Percentiles rank a stretch among this genome's conserved stretches.
Conservation (phyloP, 2,113 vertebrate genomes). For the Pollachius pollachius region DNA sequence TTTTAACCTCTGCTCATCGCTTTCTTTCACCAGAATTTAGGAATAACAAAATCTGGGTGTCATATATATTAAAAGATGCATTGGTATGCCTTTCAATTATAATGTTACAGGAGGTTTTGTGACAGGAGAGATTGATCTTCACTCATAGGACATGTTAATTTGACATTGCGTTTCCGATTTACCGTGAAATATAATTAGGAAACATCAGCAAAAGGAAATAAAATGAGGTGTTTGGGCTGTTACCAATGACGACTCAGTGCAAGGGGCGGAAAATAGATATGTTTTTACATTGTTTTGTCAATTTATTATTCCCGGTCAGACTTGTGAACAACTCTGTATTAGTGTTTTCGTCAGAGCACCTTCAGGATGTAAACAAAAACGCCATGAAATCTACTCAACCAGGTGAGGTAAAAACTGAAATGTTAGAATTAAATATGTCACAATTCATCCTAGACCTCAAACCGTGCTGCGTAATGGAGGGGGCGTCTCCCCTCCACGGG, state of each 20-base stretch:
- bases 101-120: too few relatives aligned
- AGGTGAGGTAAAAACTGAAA: slow-evolving; percentile 53
- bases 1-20: not conserved
- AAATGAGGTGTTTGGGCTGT: not conserved
- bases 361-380: slow-evolving; percentile 43
- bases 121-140: too few relatives aligned
- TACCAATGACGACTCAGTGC: not conserved
- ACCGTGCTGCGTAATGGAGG: slow-evolving; percentile 8
- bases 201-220: not conserved
- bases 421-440: slow-evolving; percentile 42
- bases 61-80: too few relatives aligned
- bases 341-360: slow-evolving; percentile 57
- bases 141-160: too few relatives aligned
- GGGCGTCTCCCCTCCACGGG: too few relatives aligned
- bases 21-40: too few relatives aligned
- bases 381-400: slow-evolving; percentile 34
- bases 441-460: slow-evolving; percentile 23
- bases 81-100: too few relatives aligned
- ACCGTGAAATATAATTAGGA: too few relatives aligned
- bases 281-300: not conserved
- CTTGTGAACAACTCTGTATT: slow-evolving; percentile 40
- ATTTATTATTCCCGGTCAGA: not conserved
- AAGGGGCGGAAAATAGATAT: not conserved
- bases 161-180: too few relatives aligned
- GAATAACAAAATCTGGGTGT: too few relatives aligned